Base-by-base conservation (phyloP, 2,888 invertebrate genomes). In the Oxytorus armatus region DNA sequence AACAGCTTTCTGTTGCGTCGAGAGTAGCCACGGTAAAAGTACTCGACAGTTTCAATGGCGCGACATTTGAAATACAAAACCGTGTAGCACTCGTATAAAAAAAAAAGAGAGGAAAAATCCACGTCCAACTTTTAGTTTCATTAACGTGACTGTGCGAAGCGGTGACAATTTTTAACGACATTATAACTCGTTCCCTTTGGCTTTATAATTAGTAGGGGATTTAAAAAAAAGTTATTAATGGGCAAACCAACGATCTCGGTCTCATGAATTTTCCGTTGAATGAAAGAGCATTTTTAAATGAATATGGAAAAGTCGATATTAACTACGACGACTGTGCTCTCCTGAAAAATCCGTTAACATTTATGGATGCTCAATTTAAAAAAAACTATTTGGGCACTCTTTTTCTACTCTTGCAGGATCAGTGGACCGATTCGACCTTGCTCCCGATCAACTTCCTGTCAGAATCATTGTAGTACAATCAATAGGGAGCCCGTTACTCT, bases 131-230 rank as follows among this genome's bases (percentile, higher is more conserved):
- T 70, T 61, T 42, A 53, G 36, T 66, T 51, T 63, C 23, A 63
- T 77, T 65, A 51, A 63, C 70, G 47, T 8, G 33, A 39, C 11
- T 63, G 14, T 23, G 10, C 33, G 53, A 3, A 8, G 11, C 16
- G n/a, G 25, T 33, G 49, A 44, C 33, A 77, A 77, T 39, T 77
- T 76, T 66, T 51, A 76, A 76, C 49, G 74, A 75, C 55, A 57
- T 59, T 57, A 57, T 61, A 53, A 68, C 14, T 59, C 33, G 21
- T 23, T 3, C 16, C 25, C 49, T 51, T 61, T 39, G 66, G 47
- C 21, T 14, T 33, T 8, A 55, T 55, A 74, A 65, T 74, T 57
- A 59, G 25, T 39, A 8, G 33, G n/a, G 14, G 10, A 11, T 33
- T 29, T 3, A 29, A 29, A 1, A 11, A 39, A 10, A 39, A 39